Percentiles rank a stretch among this genome's conserved stretches.
phyloP scores from a whole-genome alignment of 2,888 invertebrate species.

The Choristoneura rosaceana region DNA sequence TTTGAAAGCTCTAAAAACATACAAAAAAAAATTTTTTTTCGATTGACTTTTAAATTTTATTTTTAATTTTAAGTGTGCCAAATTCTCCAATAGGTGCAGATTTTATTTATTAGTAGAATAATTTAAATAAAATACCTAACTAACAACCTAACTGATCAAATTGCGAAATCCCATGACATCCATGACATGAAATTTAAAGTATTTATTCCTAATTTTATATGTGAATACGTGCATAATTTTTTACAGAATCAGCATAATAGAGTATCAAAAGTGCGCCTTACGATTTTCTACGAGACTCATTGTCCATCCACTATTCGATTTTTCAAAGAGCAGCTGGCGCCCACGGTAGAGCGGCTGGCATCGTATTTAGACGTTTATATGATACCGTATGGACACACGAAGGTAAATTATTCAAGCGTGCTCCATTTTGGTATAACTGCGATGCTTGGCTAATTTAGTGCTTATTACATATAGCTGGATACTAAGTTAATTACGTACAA shows the following conservation, averaged over 20 bases:
- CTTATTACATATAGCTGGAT: not conserved
- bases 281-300: slow-evolving; percentile 90
- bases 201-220: too few species aligned
- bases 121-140: too few species aligned
- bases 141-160: too few species aligned
- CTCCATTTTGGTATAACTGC: not conserved
- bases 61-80: not conserved
- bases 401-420: slow-evolving; percentile 76
- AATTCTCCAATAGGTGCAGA: not conserved
- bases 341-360: slow-evolving; percentile 16
- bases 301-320: slow-evolving; percentile 92
- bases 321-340: slow-evolving; percentile 86
- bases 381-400: slow-evolving; percentile 67
- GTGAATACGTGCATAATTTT: not conserved
- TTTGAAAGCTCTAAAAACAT: too few species aligned
- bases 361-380: slow-evolving; percentile 31
- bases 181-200: too few species aligned
- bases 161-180: too few species aligned
- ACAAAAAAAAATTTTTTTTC: not conserved
- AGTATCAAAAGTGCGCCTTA: slow-evolving; percentile 47
- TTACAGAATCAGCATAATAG: not conserved
- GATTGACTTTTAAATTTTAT: not conserved
- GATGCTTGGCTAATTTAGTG: not conserved
- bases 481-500: too few species aligned
- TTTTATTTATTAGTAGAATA: too few species aligned